phyloP scores from a whole-genome alignment of 2,797 vertebrate genomes.

The Rhodeus uyekii region DNA sequence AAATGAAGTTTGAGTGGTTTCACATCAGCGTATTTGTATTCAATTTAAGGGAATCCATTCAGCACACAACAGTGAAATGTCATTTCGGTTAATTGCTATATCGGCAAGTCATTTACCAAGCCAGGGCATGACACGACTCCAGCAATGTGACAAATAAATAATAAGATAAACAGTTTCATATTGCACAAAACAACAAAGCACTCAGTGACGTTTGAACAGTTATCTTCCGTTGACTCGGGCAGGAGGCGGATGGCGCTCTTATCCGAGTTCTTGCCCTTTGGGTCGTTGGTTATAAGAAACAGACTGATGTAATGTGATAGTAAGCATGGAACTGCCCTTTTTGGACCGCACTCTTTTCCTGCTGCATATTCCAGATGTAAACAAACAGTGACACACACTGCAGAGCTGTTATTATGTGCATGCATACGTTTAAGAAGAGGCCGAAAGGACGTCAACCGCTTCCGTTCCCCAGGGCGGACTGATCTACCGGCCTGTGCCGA shows the following conservation, averaged over 20 bases:
- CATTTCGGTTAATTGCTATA: constrained; percentile 27
- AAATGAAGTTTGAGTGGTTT: constrained; percentile 50
- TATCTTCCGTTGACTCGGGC: constrained; percentile 44
- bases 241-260: constrained; percentile 33
- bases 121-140: constrained; percentile 53
- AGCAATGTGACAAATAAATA: constrained; percentile 48
- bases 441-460: constrained; percentile 1
- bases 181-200: constrained; percentile 16
- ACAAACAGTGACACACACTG: constrained; percentile 43
- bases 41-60: constrained; percentile 57
- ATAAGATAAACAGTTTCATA: not conserved
- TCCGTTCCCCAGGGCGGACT: constrained; percentile 39
- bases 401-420: constrained; percentile 17
- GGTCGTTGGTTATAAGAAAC: constrained; percentile 27
- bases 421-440: not conserved
- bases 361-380: constrained; percentile 44
- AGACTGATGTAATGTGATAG: constrained; percentile 43
- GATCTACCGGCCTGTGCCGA: constrained; percentile 35
- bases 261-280: constrained; percentile 45
- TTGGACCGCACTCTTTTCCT: constrained; percentile 16
- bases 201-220: constrained; percentile 19
- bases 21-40: constrained; percentile 55
- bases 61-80: constrained; percentile 53
- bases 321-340: constrained; percentile 10
- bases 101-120: constrained; percentile 34